These are phyloP conservation scores for Asobara japonica DNA, from an alignment of 1,140 invertebrate species.

Conservation along the genomic window DNA sequence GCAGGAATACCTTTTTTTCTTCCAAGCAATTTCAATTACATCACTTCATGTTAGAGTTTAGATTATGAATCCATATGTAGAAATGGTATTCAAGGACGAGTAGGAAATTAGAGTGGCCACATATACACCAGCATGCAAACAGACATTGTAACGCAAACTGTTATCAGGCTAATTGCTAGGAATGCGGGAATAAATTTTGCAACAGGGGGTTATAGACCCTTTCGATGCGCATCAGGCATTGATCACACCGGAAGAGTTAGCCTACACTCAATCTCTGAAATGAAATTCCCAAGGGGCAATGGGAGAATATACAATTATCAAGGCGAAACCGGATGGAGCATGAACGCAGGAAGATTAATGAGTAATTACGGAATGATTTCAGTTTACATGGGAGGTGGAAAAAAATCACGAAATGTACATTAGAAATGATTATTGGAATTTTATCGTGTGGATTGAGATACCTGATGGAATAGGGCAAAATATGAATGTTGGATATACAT, in stretches of 20 bases:
- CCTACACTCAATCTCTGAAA: not conserved
- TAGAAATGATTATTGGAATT: no score
- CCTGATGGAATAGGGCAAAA: no score
- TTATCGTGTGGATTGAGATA: no score
- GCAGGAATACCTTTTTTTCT: no score
- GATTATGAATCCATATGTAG: not conserved
- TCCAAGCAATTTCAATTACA: not conserved
- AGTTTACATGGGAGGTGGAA: not conserved
- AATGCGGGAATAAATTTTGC: not conserved
- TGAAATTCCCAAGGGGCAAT: not conserved
- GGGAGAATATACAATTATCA: not conserved
- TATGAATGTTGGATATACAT: no score
- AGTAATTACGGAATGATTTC: not conserved
- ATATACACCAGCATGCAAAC: not conserved
- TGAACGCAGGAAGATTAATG: not conserved
- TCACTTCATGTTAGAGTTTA: not conserved
- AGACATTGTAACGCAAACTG: not conserved
- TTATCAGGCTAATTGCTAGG: not conserved
- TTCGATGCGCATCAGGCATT: not conserved
- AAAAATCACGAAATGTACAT: not conserved
- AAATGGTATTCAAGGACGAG: not conserved
- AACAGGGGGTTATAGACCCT: not conserved
- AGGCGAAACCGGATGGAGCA: not conserved
- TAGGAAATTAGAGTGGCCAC: not conserved
- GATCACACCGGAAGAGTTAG: not conserved